Conservation (phyloP, 1,140 invertebrate genomes). For the Proctacanthus coquilletti region DNA sequence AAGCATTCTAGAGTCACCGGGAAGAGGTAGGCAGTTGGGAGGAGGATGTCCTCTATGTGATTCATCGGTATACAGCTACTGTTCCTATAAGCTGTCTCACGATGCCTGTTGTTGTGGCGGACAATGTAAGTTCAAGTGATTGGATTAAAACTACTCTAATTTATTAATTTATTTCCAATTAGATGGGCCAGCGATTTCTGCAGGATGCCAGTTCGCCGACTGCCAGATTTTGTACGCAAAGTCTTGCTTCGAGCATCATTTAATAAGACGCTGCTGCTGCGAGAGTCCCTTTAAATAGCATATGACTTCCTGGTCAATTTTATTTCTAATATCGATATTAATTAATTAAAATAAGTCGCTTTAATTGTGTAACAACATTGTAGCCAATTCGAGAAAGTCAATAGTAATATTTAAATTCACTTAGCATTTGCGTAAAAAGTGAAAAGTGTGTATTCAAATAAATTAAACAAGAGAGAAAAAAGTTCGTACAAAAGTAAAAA, state of each 20-base stretch:
- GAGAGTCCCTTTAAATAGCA: slow-evolving; percentile 34
- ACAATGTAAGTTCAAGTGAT: slow-evolving; percentile 32
- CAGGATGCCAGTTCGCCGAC: slow-evolving; percentile 44
- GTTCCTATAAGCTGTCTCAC: slow-evolving; percentile 52
- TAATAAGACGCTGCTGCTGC: slow-evolving; percentile 58
- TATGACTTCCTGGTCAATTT: no score
- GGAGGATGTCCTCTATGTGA: slow-evolving; percentile 50
- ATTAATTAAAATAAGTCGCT: no score
- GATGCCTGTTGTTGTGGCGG: slow-evolving; percentile 55
- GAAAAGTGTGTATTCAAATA: no score
- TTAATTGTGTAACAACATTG: no score
- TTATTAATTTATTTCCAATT: slow-evolving; percentile 9
- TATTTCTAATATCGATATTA: no score
- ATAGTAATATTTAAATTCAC: no score
- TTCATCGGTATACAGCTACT: slow-evolving; percentile 57
- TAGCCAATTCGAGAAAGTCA: no score
- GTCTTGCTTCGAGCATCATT: slow-evolving; percentile 48
- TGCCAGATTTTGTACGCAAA: slow-evolving; percentile 58
- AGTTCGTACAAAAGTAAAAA: no score
- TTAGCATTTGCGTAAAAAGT: no score
- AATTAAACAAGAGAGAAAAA: no score
- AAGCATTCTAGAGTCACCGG: no score
- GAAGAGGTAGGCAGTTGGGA: no score
- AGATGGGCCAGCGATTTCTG: slow-evolving; percentile 29
- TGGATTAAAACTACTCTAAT: not conserved